Evolutionary conservation across 2,797 vertebrate genomes (phyloP), one percentile per base, ranked within the genome.

Genomic region (Pelochelys cantorii): DNA sequence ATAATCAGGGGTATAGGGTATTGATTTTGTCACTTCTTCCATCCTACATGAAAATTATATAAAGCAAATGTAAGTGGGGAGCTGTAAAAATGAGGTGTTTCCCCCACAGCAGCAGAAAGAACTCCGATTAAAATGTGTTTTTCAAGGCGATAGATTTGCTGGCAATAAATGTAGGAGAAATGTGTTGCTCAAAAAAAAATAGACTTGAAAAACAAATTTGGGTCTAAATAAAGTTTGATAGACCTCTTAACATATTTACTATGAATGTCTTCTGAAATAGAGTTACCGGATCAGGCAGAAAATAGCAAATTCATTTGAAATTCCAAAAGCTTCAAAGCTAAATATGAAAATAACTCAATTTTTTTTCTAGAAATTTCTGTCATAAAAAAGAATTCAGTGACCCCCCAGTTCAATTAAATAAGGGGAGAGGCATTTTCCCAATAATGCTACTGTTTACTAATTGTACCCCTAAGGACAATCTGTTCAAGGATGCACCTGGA

Each of bases 341-440:
- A 96, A 93, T 85, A 93, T 71, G 54, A 84, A 88, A 95, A 92
- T 48, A 90, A 93, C 84, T 89, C 42, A 88, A 88, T 85, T 59
- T 88, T 71, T 92, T 88, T 90, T 97, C 87, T 75, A 90, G 90
- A 89, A 87, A 90, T 86, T 91, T 85, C 88, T 96, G 90, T 91
- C 78, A 91, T 93, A 27, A 83, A 75, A 75, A 62, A 90, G 60
- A 89, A 55, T 65, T 90, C 83, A 1, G 1, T 59, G 54, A 90
- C 86, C 86, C 84, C 54, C 90, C 65, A 48, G 42, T 37, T 71
- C 68, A 71, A 18, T 71, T 34, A 71, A 34, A 71, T 93, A 81
- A 87, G 31, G 83, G 27, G 55, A 80, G 11, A 55, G 93, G 75
- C 20, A 91, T 77, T 85, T 87, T 37, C 59, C 94, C 77, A 34